Evolutionary conservation across 1,140 invertebrate genomes (phyloP).

Genomic region (Drosophila obscura): DNA sequence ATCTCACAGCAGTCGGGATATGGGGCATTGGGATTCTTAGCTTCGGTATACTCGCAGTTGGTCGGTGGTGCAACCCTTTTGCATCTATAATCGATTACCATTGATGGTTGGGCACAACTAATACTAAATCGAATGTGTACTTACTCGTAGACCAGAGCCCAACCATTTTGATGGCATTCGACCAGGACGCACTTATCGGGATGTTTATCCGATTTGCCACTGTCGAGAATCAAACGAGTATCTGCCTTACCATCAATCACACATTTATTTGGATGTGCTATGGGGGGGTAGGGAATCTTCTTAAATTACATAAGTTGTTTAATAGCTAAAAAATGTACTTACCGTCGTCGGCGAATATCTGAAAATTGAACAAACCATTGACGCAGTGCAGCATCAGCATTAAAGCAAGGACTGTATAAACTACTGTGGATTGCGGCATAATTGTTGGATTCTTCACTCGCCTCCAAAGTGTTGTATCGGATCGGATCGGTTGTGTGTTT

Average conservation of each 20-base stretch:
- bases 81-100: slow-evolving; percentile 30
- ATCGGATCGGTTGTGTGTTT: slow-evolving; percentile 9
- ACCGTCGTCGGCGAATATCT: slow-evolving; percentile 31
- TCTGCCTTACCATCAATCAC: slow-evolving; percentile 12
- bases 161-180: slow-evolving; percentile 49
- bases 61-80: background rate
- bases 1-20: slow-evolving; percentile 50
- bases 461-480: background rate
- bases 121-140: background rate
- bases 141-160: slow-evolving; percentile 50
- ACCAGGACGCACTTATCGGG: slow-evolving; percentile 45
- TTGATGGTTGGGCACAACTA: background rate
- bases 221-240: slow-evolving; percentile 12
- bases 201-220: slow-evolving; percentile 10
- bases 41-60: slow-evolving; percentile 22
- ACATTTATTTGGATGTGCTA: slow-evolving; percentile 40
- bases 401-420: slow-evolving; percentile 15
- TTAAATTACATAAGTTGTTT: background rate
- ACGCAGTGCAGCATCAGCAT: slow-evolving; percentile 14
- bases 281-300: slow-evolving; percentile 1
- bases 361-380: slow-evolving; percentile 22
- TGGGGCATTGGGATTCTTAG: background rate
- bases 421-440: slow-evolving; percentile 35
- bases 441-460: slow-evolving; percentile 1
- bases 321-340: background rate